phyloP scores from a whole-genome alignment of 92 coral and sea anemone species.

The Heliopora coerulea region DNA sequence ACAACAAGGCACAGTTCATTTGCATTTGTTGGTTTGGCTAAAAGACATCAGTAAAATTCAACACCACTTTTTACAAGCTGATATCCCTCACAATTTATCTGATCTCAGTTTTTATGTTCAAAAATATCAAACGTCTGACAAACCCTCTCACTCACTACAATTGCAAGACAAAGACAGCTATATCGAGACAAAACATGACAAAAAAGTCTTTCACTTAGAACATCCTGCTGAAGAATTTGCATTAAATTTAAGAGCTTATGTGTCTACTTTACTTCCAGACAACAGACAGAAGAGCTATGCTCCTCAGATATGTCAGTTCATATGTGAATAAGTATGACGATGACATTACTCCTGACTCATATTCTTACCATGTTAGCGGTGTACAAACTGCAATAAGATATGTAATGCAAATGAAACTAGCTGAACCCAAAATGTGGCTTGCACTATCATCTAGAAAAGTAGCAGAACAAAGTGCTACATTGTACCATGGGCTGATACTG shows the following conservation, averaged over 20 bases:
- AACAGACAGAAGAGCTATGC: slow-evolving; percentile 13
- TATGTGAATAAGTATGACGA: not conserved
- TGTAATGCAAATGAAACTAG: slow-evolving; percentile 4
- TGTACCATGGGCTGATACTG: not conserved
- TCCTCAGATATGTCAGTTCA: slow-evolving; percentile 16
- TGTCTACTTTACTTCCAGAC: slow-evolving; percentile 14
- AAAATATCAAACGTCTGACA: slow-evolving; percentile 8
- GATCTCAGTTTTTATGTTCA: not conserved
- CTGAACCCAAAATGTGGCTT: slow-evolving; percentile 34
- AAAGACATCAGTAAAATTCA: not conserved
- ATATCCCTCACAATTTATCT: not conserved
- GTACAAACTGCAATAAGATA: slow-evolving; percentile 2
- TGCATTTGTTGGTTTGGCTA: slow-evolving; percentile 28
- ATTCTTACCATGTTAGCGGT: not conserved
- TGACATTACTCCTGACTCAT: not conserved
- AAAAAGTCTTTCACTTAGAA: not conserved
- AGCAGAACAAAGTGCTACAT: slow-evolving; percentile 2
- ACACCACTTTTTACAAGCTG: not conserved
- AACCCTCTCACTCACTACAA: not conserved
- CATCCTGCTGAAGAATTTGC: slow-evolving; percentile 28
- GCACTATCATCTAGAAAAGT: not conserved
- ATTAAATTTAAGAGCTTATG: slow-evolving; percentile 9
- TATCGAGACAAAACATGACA: not conserved
- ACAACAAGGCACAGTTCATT: slow-evolving; percentile 25
- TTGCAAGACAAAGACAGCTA: not conserved